These are phyloP conservation scores for Eupeodes luniger DNA, from an alignment of 2,888 invertebrate genomes.

Conservation along the genomic window DNA sequence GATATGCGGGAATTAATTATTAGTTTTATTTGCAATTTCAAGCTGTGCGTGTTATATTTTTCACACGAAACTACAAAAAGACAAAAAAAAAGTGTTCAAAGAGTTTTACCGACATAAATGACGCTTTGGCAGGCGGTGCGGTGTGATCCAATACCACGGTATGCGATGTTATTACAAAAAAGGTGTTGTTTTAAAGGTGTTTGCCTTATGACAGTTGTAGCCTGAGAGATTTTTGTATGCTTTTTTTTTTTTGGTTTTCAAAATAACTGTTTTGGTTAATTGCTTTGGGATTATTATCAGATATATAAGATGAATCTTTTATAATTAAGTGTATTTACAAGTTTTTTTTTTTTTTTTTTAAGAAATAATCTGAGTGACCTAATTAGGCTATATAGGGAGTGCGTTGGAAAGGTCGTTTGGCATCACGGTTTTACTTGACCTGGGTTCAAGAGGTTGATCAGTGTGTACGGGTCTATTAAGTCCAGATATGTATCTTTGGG, in stretches of 20 bases:
- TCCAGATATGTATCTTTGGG: too few relatives aligned
- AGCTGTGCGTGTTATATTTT: slow-evolving; percentile 42
- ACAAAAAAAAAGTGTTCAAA: background rate
- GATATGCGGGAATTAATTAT: slow-evolving; percentile 15
- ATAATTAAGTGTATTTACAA: slow-evolving; percentile 11
- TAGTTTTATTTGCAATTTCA: slow-evolving; percentile 4
- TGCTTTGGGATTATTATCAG: slow-evolving; percentile 8
- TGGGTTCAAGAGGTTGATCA: background rate
- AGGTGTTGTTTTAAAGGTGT: slow-evolving; percentile 15
- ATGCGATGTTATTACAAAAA: background rate
- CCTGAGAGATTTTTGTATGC: background rate
- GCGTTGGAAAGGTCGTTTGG: background rate
- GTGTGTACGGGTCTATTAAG: too few relatives aligned
- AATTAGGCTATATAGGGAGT: background rate
- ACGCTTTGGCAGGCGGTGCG: background rate
- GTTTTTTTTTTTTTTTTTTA: background rate
- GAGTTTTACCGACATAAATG: slow-evolving; percentile 2
- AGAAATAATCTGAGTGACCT: background rate
- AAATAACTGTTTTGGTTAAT: slow-evolving; percentile 11
- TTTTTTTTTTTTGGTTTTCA: background rate
- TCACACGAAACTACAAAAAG: slow-evolving; percentile 23
- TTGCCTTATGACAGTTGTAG: slow-evolving; percentile 14
- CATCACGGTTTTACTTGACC: too few relatives aligned
- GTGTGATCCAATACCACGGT: too few relatives aligned
- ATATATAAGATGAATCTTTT: background rate